Evolutionary conservation across 2,888 invertebrate genomes (phyloP), one percentile per base, ranked within the genome.

Genomic region (Pheosia tremula): DNA sequence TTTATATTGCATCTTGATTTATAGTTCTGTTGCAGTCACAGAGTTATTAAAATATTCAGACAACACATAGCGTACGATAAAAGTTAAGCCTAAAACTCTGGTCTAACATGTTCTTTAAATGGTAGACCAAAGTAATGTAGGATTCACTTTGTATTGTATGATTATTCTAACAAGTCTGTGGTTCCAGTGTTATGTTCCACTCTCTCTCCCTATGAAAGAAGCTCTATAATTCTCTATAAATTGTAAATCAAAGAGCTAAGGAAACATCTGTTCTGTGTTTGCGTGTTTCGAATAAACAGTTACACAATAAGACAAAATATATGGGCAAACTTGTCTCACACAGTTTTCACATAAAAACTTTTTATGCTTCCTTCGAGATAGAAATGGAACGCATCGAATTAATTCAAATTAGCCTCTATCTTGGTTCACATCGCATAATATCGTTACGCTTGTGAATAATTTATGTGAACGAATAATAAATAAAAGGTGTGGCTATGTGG

Each of bases 391-490:
- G 80, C 80, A 82, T 86, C 78, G 81, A 87, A 86, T 88, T 85
- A 87, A 90, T 91, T 89, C 84, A 88, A 91, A 90, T 89, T 86
- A 88, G 85, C 80, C 78, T 72, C 69, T 85, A 87, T 88, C 88
- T 70, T 74, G 80, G 78, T 81, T 82, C 79, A 78, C 85, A 88
- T 88, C 88, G 85, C 82, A 82, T 84, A 84, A 80, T 80, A 82
- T 83, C 83, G 85, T 87, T 86, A 87, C 81, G 83, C 84, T 87
- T 82, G 81, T 88, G 88, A 90, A 89, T 90, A 85, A 90, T 89
- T 87, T 89, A 90, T 90, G 79, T 83, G 69, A 73, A 70, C 75
- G 78, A 79, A 84, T 85, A 82, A 85, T 85, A 88, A 86, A 87
- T 88, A 82, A 82, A 86, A 89, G 89, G 90, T 90, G 89, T 87